Base-by-base conservation (phyloP, 2,113 vertebrate species). In the Psammodynastes pulverulentus region DNA sequence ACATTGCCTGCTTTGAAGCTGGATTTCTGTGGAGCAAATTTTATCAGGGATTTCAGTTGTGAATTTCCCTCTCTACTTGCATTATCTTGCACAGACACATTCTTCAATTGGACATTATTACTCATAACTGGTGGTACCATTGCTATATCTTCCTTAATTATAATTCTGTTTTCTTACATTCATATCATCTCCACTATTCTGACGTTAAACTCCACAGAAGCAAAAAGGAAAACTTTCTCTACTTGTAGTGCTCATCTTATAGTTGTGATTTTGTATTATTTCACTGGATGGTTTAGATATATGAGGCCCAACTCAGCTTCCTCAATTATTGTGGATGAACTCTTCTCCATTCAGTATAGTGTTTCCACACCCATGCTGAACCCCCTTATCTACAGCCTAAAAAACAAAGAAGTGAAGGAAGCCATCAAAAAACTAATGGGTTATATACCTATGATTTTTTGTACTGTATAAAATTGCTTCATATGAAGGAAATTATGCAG, bases 381-480 rank as follows among this genome's bases (percentile, higher is more conserved):
- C 0, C 89, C 48, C 13, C 34, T 95, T 26, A 94, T 97, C 95
- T 96, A 96, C 5, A 96, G 92, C 3, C 53, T 96, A 54, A 95
- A 93, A 9, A 97, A 94, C 45, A 97, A 95, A 48, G 92, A 97
- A 93, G 93, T 96, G 62, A 97, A 95, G 45, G 89, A 84, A 87
- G 88, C 93, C 29, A 67, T 97, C 4, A 93, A 92, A 92, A 96
- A 95, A 93, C 3, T 95, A 1, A 34, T 58, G 87, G n/a, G 51
- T 26, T 67, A 93, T 24, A 58, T 26, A 26, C 9, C 26, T 1
- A 29, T 29, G 26, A 62, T 29, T 62, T 62, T 26, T 29, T 1
- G 3, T 62, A 62, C 58, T 12, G 26, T 62, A 3, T 62, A 62
- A 4, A 29, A 62, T 29, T 3, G 9, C 0, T 12, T 62, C 9